Percentiles rank a stretch among this genome's conserved stretches.
phyloP scores from a whole-genome alignment of 2,797 vertebrate species.

The Etheostoma nigrum region DNA sequence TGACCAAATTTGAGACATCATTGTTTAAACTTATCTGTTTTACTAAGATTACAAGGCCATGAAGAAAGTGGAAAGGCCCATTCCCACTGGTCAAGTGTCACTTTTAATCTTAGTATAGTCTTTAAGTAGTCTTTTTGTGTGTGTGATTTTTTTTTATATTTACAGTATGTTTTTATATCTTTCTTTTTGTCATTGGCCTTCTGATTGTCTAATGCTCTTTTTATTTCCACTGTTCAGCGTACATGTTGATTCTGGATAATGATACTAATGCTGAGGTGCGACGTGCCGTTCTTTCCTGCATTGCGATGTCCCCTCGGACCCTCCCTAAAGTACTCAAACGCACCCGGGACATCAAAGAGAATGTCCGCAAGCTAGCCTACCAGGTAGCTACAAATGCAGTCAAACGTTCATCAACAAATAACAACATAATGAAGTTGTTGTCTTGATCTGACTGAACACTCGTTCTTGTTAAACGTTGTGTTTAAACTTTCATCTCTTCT shows the following conservation, averaged over 20 bases:
- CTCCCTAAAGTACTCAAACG: constrained; percentile 92
- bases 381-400: constrained; percentile 83
- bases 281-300: constrained; percentile 93
- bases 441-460: neutral
- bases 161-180: neutral
- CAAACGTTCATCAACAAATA: neutral
- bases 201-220: neutral
- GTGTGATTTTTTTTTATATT: neutral
- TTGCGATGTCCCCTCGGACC: constrained; percentile 91
- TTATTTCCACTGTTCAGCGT: constrained; percentile 84
- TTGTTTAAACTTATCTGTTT: neutral
- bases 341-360: constrained; percentile 92
- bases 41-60: too few relatives aligned
- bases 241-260: constrained; percentile 90
- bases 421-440: neutral
- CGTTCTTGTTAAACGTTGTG: neutral
- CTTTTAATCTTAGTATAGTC: neutral
- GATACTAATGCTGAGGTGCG: constrained; percentile 94
- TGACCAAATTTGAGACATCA: neutral
- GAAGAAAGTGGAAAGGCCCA: too few relatives aligned
- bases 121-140: constrained; percentile 1
- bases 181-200: neutral
- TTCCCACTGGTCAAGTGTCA: too few relatives aligned
- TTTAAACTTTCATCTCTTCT: neutral
- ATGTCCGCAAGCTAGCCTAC: constrained; percentile 93